A percentile compares a stretch with the other conserved stretches of the same genome.
These are phyloP conservation scores for Drosophila mimica DNA, from an alignment of 2,888 invertebrate species.

Conservation along the genomic window DNA sequence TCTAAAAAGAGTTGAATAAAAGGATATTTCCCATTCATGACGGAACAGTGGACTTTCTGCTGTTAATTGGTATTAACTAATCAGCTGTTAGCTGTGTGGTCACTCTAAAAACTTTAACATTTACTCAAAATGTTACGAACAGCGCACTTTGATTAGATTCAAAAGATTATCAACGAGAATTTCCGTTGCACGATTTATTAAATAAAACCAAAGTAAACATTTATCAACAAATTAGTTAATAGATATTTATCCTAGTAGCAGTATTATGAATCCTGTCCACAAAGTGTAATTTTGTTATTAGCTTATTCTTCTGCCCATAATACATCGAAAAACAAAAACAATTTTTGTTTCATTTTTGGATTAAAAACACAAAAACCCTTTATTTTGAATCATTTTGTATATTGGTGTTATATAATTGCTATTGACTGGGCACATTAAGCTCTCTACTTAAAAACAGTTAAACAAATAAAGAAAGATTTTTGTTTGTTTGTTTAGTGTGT, in stretches of 20 bases:
- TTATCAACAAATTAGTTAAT: not conserved
- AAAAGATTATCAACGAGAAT: not conserved
- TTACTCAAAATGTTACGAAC: not conserved
- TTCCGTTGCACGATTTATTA: not conserved
- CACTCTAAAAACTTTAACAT: not conserved
- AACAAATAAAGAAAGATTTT: slow-evolving; percentile 48
- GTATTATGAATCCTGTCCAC: too few species aligned
- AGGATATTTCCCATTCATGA: not conserved
- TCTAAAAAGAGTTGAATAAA: not conserved
- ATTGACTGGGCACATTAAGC: slow-evolving; percentile 79
- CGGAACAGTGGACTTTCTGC: not conserved
- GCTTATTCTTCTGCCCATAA: not conserved
- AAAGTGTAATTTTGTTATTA: not conserved
- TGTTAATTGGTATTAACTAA: not conserved
- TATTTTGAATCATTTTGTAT: slow-evolving; percentile 72
- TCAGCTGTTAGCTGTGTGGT: not conserved
- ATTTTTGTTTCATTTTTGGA: slow-evolving; percentile 13
- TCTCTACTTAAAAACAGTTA: slow-evolving; percentile 72
- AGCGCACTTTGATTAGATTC: not conserved
- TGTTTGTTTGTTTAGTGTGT: slow-evolving; percentile 32
- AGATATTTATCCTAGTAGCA: not conserved
- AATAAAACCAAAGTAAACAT: not conserved
- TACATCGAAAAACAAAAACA: not conserved
- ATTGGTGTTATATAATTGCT: slow-evolving; percentile 73
- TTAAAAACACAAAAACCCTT: slow-evolving; percentile 57